phyloP scores from a whole-genome alignment of 2,888 invertebrate genomes.

The Tortrix viridana region DNA sequence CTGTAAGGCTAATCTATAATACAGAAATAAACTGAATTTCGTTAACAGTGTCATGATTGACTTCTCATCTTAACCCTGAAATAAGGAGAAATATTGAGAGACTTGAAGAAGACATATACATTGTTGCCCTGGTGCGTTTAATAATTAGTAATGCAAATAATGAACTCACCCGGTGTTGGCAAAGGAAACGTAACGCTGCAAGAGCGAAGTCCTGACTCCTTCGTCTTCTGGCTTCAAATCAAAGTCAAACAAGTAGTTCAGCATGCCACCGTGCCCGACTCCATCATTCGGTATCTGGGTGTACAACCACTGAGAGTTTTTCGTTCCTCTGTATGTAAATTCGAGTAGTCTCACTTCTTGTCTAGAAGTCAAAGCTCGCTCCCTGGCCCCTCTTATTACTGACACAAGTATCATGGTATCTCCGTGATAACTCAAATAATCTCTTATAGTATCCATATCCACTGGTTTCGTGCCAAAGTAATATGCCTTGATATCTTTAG shows the following conservation, averaged over 20 bases:
- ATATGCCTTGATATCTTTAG: slow-evolving; percentile 54
- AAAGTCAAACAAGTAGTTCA: slow-evolving; percentile 67
- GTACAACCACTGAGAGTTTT: slow-evolving; percentile 62
- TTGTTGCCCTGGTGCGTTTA: too few relatives aligned
- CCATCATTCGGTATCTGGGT: slow-evolving; percentile 62
- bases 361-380: slow-evolving; percentile 60
- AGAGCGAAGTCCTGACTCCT: slow-evolving; percentile 49
- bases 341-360: slow-evolving; percentile 62
- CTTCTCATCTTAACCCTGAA: too few relatives aligned
- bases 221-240: slow-evolving; percentile 55
- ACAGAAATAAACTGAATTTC: too few relatives aligned
- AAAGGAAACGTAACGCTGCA: slow-evolving; percentile 58
- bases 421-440: slow-evolving; percentile 70
- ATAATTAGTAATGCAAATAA: background rate
- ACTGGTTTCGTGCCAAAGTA: slow-evolving; percentile 61
- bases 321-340: slow-evolving; percentile 64
- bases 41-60: too few relatives aligned
- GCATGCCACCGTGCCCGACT: slow-evolving; percentile 64
- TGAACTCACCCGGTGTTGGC: slow-evolving; percentile 63
- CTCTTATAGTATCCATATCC: slow-evolving; percentile 61
- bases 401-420: slow-evolving; percentile 66
- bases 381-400: slow-evolving; percentile 59
- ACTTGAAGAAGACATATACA: too few relatives aligned
- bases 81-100: too few relatives aligned
- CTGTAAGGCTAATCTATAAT: too few relatives aligned